Base-by-base conservation (phyloP, 64 coral and sea anemone species). In the Hydrozoanthus tunicans region DNA sequence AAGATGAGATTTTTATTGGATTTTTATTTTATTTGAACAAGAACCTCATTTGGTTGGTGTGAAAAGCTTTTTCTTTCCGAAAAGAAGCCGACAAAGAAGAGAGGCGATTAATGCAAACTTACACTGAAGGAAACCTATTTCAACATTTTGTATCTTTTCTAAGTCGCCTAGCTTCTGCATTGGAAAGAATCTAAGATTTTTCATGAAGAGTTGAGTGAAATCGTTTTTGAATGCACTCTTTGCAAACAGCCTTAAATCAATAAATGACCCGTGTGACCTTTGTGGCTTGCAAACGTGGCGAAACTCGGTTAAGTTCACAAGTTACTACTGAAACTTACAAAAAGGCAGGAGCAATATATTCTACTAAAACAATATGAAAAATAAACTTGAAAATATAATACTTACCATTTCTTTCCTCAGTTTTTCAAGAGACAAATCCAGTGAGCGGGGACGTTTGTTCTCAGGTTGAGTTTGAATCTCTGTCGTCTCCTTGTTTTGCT, bases 361-460 rank as follows among this genome's bases (percentile, higher is more conserved):
- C 56, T 17, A 62, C 54, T 51, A 69, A 66, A 69, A 24, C 15
- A 74, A 74, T 88, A 8, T 59, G 9, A 73, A 3, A 72, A 32
- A 88, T 13, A 7, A 17, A 64, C 4, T 27, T 14, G 68, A 60
- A 73, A 43, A 43, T 43, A 59, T 86, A 56, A 17, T 74, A 74
- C 84, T 72, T 74, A 88, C 84, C 84, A 88, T 88, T 88, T 88
- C 84, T 13, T 70, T 55, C 27, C 84, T 88, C 9, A 88, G 23
- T 88, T 60, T 88, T 5, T 88, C 69, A 56, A 88, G 84, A 88
- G 84, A 88, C 69, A 70, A 56, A 13, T 88, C 84, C 6, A 88
- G 73, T 75, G 84, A 88, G 17, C 9, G 54, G 20, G 20, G 20
- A 56, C 84, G 68, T 27, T 88, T 88, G 84, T 73, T 14, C 32